A percentile compares a stretch with the other conserved stretches of the same genome.
These are phyloP conservation scores for Tribolium madens DNA, from an alignment of 1,140 invertebrate species.

Conservation along the genomic window DNA sequence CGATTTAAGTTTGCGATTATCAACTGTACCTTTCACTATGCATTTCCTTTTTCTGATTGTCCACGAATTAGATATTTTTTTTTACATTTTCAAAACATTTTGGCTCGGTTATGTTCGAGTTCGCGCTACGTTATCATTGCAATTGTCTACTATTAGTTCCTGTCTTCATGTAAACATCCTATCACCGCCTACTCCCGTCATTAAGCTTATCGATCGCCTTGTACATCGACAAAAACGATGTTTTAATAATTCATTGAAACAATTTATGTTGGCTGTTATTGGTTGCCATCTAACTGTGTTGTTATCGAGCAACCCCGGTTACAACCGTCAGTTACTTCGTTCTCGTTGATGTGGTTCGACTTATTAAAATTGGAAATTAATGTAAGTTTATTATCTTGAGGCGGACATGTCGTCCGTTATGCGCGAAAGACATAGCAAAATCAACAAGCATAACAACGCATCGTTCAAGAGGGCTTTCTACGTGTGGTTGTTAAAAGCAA, in stretches of 20 bases:
- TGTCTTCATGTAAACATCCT: background rate
- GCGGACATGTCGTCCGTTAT: constrained; percentile 4
- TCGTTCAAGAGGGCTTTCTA: constrained; percentile 55
- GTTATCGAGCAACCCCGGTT: constrained; percentile 19
- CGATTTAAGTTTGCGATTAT: no score
- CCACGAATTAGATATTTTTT: no score
- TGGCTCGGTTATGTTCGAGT: no score
- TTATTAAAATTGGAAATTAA: background rate
- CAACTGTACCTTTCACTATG: no score
- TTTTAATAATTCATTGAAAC: constrained; percentile 32
- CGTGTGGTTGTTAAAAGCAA: constrained; percentile 55
- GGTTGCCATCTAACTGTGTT: constrained; percentile 20
- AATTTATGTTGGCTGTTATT: constrained; percentile 30
- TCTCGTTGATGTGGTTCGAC: constrained; percentile 12
- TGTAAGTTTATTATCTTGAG: background rate
- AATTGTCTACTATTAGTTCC: background rate
- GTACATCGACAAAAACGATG: constrained; percentile 33
- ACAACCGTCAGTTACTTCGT: background rate
- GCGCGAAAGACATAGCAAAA: constrained; percentile 34
- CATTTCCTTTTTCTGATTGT: no score
- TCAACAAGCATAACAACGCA: constrained; percentile 19
- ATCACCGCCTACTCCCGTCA: constrained; percentile 3
- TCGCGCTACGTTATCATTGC: background rate
- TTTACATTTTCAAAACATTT: no score
- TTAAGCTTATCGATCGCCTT: constrained; percentile 15